Base-by-base conservation (phyloP, 2,797 vertebrate genomes). In the Danio albolineatus region DNA sequence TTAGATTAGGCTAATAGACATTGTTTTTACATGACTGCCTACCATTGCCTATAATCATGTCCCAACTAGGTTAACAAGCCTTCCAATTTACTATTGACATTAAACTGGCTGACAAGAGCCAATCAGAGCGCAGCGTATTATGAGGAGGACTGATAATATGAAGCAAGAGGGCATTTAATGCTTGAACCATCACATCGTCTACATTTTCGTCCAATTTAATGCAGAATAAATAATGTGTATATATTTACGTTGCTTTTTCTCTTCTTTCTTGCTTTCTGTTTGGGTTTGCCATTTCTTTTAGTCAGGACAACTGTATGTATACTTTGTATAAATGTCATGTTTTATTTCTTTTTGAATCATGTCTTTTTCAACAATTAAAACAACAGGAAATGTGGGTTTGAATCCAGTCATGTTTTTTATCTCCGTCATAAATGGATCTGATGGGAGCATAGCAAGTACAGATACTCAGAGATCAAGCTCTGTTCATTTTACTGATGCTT, bases 1-100 rank as follows among this genome's bases (percentile, higher is more conserved):
- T 97, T 97, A 95, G 96, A 98, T 98, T 95, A 98, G 95, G 94
- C 95, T 97, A 97, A 97, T 97, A 95, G 96, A 96, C 95, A 93
- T 94, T 94, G 95, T 96, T 96, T 94, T 95, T 96, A 95, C 94
- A 93, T 96, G 96, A 94, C 95, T 95, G 95, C 94, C 88, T 94
- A 91, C 94, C 95, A 92, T 93, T 88, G 89, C 88, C 93, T 89
- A 39, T 81, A 86, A 82, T 90, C 85, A 84, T 86, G 80, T 81
- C 90, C 91, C 86, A 57, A 82, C 89, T 89, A 90, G 82, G 89
- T 94, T 96, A 95, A 95, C 90, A 89, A 95, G 95, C 90, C 91
- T 93, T 89, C 95, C 94, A 93, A 92, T 96, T 97, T 96, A 92
- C 94, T 95, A 80, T 92, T 95, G 95, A 96, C 95, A 93, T 87